phyloP scores from a whole-genome alignment of 1,140 invertebrate genomes.

The Plutomurus gul region DNA sequence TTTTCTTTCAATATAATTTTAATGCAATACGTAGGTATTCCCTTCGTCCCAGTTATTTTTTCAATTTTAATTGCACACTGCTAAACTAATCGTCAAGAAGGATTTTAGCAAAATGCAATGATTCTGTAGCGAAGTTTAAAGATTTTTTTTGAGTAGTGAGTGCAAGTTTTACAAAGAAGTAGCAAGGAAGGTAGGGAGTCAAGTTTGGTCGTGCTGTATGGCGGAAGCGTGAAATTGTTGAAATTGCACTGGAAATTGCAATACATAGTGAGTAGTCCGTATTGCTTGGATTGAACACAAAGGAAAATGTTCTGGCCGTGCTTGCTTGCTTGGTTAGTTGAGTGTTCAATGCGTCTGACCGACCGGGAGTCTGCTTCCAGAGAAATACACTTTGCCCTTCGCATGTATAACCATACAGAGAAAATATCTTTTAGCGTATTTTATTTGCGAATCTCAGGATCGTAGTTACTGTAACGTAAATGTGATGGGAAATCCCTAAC shows the following conservation, averaged over 20 bases:
- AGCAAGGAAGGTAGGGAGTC: too few species aligned
- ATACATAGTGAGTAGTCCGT: neutral
- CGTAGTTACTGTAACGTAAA: neutral
- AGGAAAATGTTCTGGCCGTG: neutral
- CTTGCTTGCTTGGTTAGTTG: neutral
- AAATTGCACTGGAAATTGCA: neutral
- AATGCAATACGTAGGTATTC: too few species aligned
- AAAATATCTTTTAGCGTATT: too few species aligned
- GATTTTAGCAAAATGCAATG: too few species aligned
- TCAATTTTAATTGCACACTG: too few species aligned
- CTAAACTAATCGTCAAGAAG: too few species aligned
- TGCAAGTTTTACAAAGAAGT: neutral
- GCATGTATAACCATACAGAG: too few species aligned
- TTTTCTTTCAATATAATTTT: too few species aligned
- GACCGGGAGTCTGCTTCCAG: neutral
- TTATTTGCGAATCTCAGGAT: neutral
- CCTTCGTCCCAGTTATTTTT: too few species aligned
- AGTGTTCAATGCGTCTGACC: neutral
- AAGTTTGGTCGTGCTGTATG: slow-evolving; percentile 3
- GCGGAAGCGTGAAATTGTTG: slow-evolving; percentile 4
- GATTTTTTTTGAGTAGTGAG: too few species aligned
- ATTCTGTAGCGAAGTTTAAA: too few species aligned
- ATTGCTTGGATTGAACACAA: neutral
- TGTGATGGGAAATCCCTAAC: neutral
- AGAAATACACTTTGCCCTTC: neutral